A percentile compares a stretch with the other conserved stretches of the same genome.
These are phyloP conservation scores for Ptychobarbus kaznakovi DNA, from an alignment of 2,797 vertebrate species.

Conservation along the genomic window DNA sequence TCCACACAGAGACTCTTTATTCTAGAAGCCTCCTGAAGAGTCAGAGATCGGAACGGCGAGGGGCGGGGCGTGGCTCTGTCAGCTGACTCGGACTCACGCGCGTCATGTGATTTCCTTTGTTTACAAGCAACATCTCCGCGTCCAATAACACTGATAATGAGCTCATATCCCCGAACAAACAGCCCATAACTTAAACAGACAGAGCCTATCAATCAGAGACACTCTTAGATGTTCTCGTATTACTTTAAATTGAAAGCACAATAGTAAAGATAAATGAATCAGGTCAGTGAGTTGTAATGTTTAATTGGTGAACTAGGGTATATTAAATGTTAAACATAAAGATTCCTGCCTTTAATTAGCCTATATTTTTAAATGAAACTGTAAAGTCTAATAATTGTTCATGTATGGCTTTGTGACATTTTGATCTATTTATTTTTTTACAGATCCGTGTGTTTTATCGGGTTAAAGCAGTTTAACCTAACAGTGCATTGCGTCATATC, in stretches of 20 bases:
- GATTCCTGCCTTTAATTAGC: neutral
- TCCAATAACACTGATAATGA: neutral
- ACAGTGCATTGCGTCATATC: neutral
- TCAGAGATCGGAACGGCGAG: slow-evolving; percentile 24
- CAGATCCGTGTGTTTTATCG: neutral
- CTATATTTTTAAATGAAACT: neutral
- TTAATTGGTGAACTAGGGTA: neutral
- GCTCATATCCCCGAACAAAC: neutral
- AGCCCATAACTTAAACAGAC: neutral
- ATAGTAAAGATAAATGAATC: neutral
- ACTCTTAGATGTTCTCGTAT: neutral
- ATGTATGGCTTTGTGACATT: neutral
- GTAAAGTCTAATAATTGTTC: neutral
- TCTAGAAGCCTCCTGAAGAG: neutral
- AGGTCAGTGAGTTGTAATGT: neutral
- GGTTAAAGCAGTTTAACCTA: neutral
- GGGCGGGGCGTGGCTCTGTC: slow-evolving; percentile 48
- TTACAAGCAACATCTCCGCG: slow-evolving; percentile 3
- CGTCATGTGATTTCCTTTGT: slow-evolving; percentile 45
- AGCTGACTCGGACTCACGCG: slow-evolving; percentile 70
- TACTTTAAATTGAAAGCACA: neutral
- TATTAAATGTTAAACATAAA: neutral
- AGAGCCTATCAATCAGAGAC: neutral
- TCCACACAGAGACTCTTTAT: neutral
- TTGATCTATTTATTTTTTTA: neutral